phyloP scores from a whole-genome alignment of 64 coral and sea anemone genomes.

The Montipora capricornis region DNA sequence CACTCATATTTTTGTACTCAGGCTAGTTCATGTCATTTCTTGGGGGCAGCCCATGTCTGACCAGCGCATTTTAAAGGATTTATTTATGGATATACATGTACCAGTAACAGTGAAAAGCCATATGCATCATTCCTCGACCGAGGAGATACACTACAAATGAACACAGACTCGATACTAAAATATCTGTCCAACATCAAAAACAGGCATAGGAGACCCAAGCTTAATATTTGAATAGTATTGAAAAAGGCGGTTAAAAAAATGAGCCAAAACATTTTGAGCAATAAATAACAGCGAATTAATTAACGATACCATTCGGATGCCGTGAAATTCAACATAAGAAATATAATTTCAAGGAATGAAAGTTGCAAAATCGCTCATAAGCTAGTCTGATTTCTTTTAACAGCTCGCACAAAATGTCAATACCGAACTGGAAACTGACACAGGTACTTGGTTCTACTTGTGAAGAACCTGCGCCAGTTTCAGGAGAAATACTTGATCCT shows the following conservation, averaged over 20 bases:
- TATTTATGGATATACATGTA: no score
- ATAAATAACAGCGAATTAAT: not conserved
- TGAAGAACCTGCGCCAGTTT: not conserved
- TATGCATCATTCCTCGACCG: no score
- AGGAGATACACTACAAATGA: no score
- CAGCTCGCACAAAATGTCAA: constrained; percentile 19
- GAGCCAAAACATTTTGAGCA: not conserved
- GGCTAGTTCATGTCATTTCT: not conserved
- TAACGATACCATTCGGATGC: constrained; percentile 13
- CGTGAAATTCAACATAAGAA: constrained; percentile 5
- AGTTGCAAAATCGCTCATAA: constrained; percentile 19
- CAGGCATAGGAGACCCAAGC: no score
- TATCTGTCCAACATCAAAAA: no score
- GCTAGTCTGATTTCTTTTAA: constrained; percentile 13
- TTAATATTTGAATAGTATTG: no score
- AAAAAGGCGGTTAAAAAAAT: not conserved
- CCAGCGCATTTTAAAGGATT: no score
- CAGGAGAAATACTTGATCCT: no score
- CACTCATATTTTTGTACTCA: no score
- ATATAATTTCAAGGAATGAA: constrained; percentile 29
- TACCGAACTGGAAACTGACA: constrained; percentile 25
- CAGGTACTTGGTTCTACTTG: constrained; percentile 15
- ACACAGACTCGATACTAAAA: no score
- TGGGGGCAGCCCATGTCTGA: no score
- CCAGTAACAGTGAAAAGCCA: no score